These are phyloP conservation scores for Elysia crispata DNA, from an alignment of 2,888 invertebrate species.

Conservation along the genomic window DNA sequence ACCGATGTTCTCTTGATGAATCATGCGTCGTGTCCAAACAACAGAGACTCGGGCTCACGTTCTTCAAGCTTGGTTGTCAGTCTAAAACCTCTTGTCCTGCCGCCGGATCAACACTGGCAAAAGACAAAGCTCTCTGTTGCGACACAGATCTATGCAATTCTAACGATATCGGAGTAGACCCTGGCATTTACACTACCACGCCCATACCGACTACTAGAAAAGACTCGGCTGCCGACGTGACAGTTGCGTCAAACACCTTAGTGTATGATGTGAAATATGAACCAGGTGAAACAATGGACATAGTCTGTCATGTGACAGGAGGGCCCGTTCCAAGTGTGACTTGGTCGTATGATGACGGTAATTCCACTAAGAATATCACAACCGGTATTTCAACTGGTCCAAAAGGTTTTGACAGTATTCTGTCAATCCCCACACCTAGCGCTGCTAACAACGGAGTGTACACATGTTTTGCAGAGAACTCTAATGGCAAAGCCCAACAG, in stretches of 20 bases:
- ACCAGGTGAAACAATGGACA: slow-evolving; percentile 19
- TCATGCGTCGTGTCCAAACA: slow-evolving; percentile 1
- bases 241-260: neutral
- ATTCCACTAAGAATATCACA: neutral
- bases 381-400: slow-evolving; percentile 7
- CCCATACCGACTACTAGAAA: slow-evolving; percentile 24
- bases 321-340: slow-evolving; percentile 16
- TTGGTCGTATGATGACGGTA: slow-evolving; percentile 22
- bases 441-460: slow-evolving; percentile 3
- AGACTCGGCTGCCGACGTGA: neutral
- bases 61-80: slow-evolving; percentile 21
- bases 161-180: slow-evolving; percentile 29
- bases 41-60: slow-evolving; percentile 6
- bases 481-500: neutral
- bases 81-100: slow-evolving; percentile 31
- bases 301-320: slow-evolving; percentile 24
- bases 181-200: slow-evolving; percentile 22
- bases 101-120: slow-evolving; percentile 11
- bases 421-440: slow-evolving; percentile 10
- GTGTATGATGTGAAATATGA: slow-evolving; percentile 21
- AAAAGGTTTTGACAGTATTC: slow-evolving; percentile 21
- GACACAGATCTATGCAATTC: slow-evolving; percentile 34
- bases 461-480: slow-evolving; percentile 21
- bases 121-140: slow-evolving; percentile 32
- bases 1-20: slow-evolving; percentile 22